These are phyloP conservation scores for Girardinichthys multiradiatus DNA, from an alignment of 2,113 vertebrate species.

Conservation along the genomic window DNA sequence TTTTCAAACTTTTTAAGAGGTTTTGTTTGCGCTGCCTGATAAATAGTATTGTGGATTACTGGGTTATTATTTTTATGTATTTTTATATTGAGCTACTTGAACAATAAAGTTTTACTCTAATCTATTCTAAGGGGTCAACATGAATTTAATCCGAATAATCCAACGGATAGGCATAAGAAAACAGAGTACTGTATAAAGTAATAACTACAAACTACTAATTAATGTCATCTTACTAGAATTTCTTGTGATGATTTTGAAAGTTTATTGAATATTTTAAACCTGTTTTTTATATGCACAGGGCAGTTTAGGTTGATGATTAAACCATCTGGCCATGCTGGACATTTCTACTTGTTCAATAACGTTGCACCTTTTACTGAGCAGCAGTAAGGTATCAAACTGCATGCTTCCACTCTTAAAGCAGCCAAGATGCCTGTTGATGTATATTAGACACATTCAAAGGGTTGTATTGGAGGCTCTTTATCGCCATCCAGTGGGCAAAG, in stretches of 20 bases:
- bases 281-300: background rate
- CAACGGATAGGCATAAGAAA: too few species aligned
- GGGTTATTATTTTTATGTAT: too few species aligned
- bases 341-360: background rate
- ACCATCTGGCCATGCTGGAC: background rate
- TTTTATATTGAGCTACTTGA: too few species aligned
- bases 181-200: too few species aligned
- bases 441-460: background rate
- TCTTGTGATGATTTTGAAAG: background rate
- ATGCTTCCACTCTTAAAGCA: background rate
- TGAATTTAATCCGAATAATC: too few species aligned
- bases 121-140: too few species aligned
- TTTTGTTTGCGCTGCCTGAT: too few species aligned
- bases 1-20: too few species aligned
- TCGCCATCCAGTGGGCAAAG: background rate
- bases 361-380: background rate
- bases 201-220: background rate
- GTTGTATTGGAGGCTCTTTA: background rate
- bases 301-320: background rate
- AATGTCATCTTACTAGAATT: too few species aligned
- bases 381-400: background rate
- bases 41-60: too few species aligned
- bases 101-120: too few species aligned
- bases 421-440: background rate
- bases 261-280: background rate